Evolutionary conservation across 2,113 vertebrate species (phyloP).

Genomic region (Megaceryle torquata): DNA sequence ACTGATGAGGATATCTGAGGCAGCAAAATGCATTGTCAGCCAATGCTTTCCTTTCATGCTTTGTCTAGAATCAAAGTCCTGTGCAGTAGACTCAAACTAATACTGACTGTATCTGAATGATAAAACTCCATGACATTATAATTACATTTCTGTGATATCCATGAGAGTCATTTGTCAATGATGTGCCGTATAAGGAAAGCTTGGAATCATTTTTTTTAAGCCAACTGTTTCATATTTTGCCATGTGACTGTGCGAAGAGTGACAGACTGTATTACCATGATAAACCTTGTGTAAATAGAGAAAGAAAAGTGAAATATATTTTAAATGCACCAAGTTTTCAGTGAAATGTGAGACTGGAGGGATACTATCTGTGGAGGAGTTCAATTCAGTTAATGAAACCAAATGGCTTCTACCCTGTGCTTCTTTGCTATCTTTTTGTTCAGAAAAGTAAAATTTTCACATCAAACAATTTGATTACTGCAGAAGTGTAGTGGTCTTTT

Average conservation of each 20-base stretch:
- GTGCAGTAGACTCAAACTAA: constrained; percentile 12
- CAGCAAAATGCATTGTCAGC: constrained; percentile 37
- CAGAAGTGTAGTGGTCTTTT: neutral
- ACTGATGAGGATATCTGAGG: constrained; percentile 36
- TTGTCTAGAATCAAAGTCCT: constrained; percentile 46
- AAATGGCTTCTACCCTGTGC: neutral
- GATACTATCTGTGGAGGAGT: neutral
- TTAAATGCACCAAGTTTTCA: neutral
- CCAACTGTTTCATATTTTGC: constrained; percentile 8
- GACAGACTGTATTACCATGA: neutral
- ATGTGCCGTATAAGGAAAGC: neutral
- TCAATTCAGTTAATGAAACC: neutral
- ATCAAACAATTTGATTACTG: neutral
- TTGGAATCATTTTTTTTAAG: neutral
- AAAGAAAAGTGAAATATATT: neutral
- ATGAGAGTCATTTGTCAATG: constrained; percentile 3
- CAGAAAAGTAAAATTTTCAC: neutral
- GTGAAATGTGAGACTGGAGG: neutral
- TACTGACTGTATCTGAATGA: constrained; percentile 35
- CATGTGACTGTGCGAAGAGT: neutral
- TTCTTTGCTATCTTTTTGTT: neutral
- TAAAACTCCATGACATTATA: constrained; percentile 28
- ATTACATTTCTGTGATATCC: constrained; percentile 42
- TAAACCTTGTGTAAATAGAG: neutral
- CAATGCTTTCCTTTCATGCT: constrained; percentile 10